Percentiles rank a stretch among this genome's conserved stretches.
phyloP scores from a whole-genome alignment of 1,140 invertebrate genomes.

The Bombus picipes region DNA sequence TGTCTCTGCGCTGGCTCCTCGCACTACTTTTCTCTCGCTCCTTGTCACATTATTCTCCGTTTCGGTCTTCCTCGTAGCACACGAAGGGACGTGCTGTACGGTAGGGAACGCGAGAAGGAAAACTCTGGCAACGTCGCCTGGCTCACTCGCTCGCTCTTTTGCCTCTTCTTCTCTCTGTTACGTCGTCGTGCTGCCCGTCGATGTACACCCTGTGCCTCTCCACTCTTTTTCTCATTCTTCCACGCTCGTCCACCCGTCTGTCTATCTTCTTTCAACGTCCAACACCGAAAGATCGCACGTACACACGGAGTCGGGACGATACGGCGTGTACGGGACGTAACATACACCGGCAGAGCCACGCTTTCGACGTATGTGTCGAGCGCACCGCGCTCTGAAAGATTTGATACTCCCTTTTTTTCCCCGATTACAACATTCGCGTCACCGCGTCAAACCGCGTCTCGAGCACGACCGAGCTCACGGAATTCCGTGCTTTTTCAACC shows the following conservation, averaged over 20 bases:
- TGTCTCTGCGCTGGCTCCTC: slow-evolving; percentile 2
- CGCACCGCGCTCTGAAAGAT: slow-evolving; percentile 16
- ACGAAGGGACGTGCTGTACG: slow-evolving; percentile 44
- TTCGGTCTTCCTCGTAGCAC: slow-evolving; percentile 37
- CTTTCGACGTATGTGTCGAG: slow-evolving; percentile 34
- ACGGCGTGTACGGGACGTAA: slow-evolving; percentile 18
- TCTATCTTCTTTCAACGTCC: slow-evolving; percentile 45
- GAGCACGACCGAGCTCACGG: not conserved
- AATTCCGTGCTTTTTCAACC: not conserved
- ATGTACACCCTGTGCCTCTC: slow-evolving; percentile 22
- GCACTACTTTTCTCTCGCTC: slow-evolving; percentile 33
- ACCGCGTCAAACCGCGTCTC: not conserved
- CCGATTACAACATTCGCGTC: slow-evolving; percentile 9
- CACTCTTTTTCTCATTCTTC: slow-evolving; percentile 55
- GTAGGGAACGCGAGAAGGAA: slow-evolving; percentile 63
- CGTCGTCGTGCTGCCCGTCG: slow-evolving; percentile 46
- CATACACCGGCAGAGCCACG: slow-evolving; percentile 36
- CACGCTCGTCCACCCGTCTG: slow-evolving; percentile 17
- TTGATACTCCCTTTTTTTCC: slow-evolving; percentile 26
- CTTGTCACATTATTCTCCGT: slow-evolving; percentile 37
- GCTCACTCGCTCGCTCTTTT: slow-evolving; percentile 50
- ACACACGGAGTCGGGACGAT: not conserved
- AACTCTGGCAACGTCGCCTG: slow-evolving; percentile 77
- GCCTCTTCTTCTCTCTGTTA: slow-evolving; percentile 52
- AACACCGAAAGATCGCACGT: slow-evolving; percentile 21